These are phyloP conservation scores for Pantherophis guttatus DNA, from an alignment of 2,113 vertebrate species.

Conservation along the genomic window DNA sequence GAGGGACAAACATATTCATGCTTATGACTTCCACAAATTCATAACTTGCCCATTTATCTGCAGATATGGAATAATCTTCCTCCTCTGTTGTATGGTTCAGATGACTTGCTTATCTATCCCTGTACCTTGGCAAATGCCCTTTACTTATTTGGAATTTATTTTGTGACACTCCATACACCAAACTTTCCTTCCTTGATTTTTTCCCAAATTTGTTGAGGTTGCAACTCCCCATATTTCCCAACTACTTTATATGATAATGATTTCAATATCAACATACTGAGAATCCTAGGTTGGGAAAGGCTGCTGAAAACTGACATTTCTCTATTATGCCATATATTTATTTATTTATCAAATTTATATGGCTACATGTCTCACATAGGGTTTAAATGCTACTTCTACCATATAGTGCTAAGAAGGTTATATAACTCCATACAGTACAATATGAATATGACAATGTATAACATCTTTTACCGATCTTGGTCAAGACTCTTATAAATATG, in stretches of 20 bases:
- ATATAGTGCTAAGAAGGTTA: background rate
- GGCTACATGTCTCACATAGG: background rate
- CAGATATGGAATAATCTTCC: background rate
- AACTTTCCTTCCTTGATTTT: background rate
- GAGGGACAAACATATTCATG: constrained; percentile 15
- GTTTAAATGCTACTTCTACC: background rate
- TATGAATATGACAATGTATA: background rate
- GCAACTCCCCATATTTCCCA: background rate
- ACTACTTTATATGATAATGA: background rate
- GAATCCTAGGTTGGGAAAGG: background rate
- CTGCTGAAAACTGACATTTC: background rate
- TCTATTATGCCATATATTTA: background rate
- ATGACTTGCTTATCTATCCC: background rate
- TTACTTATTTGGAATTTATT: background rate
- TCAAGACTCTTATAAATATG: background rate
- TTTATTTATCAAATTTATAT: background rate
- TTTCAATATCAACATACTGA: background rate
- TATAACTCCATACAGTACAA: background rate
- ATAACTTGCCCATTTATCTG: constrained; percentile 24
- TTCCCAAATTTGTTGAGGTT: background rate
- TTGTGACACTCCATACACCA: background rate
- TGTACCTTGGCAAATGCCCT: background rate
- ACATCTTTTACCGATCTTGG: background rate
- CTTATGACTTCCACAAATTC: constrained; percentile 44
- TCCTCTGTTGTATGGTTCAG: background rate